Base-by-base conservation (phyloP, 2,888 invertebrate genomes). In the Dasypogon diadema region DNA sequence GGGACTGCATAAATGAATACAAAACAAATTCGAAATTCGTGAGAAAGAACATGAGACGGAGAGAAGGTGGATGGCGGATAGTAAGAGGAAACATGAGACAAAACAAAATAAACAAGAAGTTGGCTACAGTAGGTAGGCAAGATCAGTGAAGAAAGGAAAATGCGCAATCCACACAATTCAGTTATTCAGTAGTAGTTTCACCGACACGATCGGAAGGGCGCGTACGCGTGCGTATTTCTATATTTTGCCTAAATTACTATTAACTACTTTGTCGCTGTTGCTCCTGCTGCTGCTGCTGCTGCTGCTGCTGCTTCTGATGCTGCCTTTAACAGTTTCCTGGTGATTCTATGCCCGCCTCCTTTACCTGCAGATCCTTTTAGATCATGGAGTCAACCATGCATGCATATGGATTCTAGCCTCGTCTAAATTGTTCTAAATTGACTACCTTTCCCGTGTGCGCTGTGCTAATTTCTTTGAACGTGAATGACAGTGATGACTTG, bases 131-230 rank as follows among this genome's bases (percentile, higher is more conserved):
- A 70, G 70, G 70, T 70, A 70, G 70, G 34, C 70, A 54, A 51
- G 34, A 70, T 70, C 42, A 24, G 34, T 73, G 55, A 42, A 56
- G 73, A 42, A 74, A 77, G 56, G 76, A 77, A 77, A 77, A 77
- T 74, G 74, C 74, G 75, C 75, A 75, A 75, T 75, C 75, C 63
- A 65, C 37, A 56, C 76, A 74, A 70, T 77, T 77, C 74, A 77
- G 76, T 74, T 74, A 70, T 77, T 77, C 74, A 68, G 74, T 77
- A 70, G 76, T 74, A 58, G 74, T 63, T 77, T 74, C 58, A 51
- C 60, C 60, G 76, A 76, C 76, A 77, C 74, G 76, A 58, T 60
- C 70, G 54, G 48, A 37, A 73, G 76, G 74, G 34, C 60, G 70
- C 51, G 68, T 74, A 74, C 70, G 76, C 74, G 76, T 74, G 74